Evolutionary conservation across 1,140 invertebrate species (phyloP), one percentile per base, ranked within the genome.

Genomic region (Bombus terrestris): DNA sequence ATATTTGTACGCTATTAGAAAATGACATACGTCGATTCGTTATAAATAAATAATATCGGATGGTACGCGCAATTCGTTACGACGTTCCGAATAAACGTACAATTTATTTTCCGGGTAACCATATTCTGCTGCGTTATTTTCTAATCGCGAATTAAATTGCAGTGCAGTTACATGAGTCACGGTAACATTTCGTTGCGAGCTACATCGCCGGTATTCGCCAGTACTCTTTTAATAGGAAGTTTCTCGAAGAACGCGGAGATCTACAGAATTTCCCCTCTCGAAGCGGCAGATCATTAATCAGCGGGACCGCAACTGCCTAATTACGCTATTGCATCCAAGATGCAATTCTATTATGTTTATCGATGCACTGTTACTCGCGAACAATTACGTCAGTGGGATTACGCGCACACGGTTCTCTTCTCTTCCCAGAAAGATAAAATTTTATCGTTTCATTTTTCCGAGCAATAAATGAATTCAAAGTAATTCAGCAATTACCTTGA

Each of bases 101-200:
- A 59, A 39, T 79, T 80, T 62, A 72, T 47, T 64, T 53, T 41
- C 25, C n/a, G n/a, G 62, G 28, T 43, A 32, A 32, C 28, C 22
- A 39, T 8, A 1, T n/a, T 66, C 57, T 47, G 53, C 75, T 22
- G 39, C 68, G 83, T 66, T 81, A 80, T 85, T 73, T 73, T 80
- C 69, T 81, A 66, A 85, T 85, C 69, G 35, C 39, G 83, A 73
- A 85, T 66, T 32, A 66, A 85, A 80, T 80, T 73, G 77, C 77
- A 37, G 39, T 25, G 66, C 68, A 47, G 32, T 85, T 80, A 64
- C 69, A 53, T 35, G 83, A 85, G 32, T 72, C 75, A 85, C 39
- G 75, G n/a, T 59, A 53, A 86, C 37, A 37, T 86, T 86, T 86
- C 62, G 25, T 73, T 75, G 37, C 37, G 22, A 75, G 22, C 10